phyloP scores from a whole-genome alignment of 1,140 invertebrate genomes.

The Lamellibrachia luymesi region DNA sequence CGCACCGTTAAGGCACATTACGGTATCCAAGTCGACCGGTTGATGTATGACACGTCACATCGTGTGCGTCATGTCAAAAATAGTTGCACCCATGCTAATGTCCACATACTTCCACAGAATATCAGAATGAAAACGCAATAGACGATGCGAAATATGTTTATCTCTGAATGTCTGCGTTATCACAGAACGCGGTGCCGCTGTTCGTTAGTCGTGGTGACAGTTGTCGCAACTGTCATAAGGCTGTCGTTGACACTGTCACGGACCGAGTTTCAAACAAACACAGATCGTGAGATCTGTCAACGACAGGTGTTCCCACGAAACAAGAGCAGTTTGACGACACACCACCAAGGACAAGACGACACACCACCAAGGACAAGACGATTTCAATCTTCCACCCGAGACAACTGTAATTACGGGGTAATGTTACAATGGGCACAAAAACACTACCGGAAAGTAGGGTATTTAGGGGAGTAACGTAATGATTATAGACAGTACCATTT shows the following conservation, averaged over 20 bases:
- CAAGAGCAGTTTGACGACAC: neutral
- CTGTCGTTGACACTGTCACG: neutral
- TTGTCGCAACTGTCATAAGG: neutral
- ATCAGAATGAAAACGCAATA: neutral
- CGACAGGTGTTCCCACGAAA: neutral
- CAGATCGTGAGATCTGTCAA: neutral
- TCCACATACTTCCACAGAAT: neutral
- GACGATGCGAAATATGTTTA: neutral
- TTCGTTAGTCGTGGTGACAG: neutral
- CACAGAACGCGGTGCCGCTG: neutral
- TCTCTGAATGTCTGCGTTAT: neutral
- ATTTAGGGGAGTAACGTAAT: neutral
- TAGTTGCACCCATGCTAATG: neutral
- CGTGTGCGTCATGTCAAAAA: neutral
- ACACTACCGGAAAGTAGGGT: neutral
- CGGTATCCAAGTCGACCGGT: neutral
- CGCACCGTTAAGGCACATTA: neutral
- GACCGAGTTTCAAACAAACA: neutral
- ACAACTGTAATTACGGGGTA: neutral
- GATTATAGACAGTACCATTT: neutral
- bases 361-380: neutral
- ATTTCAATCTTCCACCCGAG: neutral
- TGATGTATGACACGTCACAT: neutral
- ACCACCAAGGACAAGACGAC: neutral
- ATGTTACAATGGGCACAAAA: neutral